Conservation (phyloP, 1,140 invertebrate species). For the Copidosoma floridanum region DNA sequence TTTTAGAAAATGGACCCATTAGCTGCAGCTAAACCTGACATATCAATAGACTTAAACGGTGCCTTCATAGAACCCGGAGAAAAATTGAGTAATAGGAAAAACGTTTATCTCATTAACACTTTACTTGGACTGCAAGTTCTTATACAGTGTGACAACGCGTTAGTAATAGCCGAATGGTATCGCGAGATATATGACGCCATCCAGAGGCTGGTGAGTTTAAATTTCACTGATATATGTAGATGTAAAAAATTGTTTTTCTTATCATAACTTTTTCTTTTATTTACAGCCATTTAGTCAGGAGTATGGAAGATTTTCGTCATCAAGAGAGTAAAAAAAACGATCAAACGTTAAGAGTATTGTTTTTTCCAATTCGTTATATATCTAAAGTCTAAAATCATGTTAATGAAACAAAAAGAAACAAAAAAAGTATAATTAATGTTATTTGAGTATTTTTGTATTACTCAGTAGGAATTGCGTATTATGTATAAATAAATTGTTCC, state of each 20-base stretch:
- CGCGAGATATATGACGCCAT: constrained; percentile 57
- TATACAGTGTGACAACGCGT: constrained; percentile 59
- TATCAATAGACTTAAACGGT: constrained; percentile 61
- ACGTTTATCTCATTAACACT: constrained; percentile 62
- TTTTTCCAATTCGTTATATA: constrained; percentile 24
- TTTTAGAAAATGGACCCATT: constrained; percentile 49
- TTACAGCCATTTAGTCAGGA: constrained; percentile 26
- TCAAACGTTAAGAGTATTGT: constrained; percentile 1
- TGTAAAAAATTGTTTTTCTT: neutral
- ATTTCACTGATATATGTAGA: neutral
- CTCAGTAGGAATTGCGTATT: constrained; percentile 16
- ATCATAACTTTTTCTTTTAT: neutral
- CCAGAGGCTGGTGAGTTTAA: constrained; percentile 49
- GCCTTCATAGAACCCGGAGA: constrained; percentile 58
- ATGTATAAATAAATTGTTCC: constrained; percentile 18
- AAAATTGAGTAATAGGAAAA: constrained; percentile 61
- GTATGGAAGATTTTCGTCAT: constrained; percentile 15
- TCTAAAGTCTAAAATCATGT: constrained; percentile 25
- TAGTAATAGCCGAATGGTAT: constrained; percentile 57
- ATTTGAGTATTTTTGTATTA: constrained; percentile 25
- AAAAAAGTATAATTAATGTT: constrained; percentile 21
- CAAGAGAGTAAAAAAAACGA: constrained; percentile 17
- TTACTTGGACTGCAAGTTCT: constrained; percentile 59
- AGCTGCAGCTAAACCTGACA: constrained; percentile 55
- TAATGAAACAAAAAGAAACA: constrained; percentile 6